Base-by-base conservation (phyloP, 2,888 invertebrate genomes). In the Drosophila flavopinicola region DNA sequence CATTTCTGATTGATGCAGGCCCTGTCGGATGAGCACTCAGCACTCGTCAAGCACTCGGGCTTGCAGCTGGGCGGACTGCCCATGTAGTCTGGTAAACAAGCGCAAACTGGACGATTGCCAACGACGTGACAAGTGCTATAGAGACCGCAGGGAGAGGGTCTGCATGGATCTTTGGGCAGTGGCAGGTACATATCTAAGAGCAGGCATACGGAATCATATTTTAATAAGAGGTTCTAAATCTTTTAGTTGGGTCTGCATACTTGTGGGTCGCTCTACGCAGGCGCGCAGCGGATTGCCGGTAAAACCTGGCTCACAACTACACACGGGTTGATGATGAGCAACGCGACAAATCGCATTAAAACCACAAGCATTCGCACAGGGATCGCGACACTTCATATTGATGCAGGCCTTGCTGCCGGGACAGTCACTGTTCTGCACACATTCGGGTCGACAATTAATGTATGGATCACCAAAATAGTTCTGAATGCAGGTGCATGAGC, bases 391-490 rank as follows among this genome's bases (percentile, higher is more conserved):
- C 92, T 96, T 96, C 91, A 95, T 95, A 88, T 95, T 95, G 47
- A 95, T 92, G 88, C 97, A 97, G 23, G 96, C 94, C 91, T 93
- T 94, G 74, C 94, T 93, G 85, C 93, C 93, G 5, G 94, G 92
- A 91, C 97, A 97, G 85, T 97, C 97, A 6, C 95, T 94, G 90
- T 97, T 97, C 77, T 95, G 93, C n/a, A 96, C 94, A 90, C 97
- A 97, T 92, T 97, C 96, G 23, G 97, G 97, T 88, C 96, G 93
- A 90, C 97, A 97, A 87, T 95, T 95, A 37, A 95, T 92, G 85
- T 97, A 96, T 1, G 97, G 97, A 92, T 97, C 96, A 48, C 97
- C 97, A 84, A 94, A 95, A 90, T 96, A 97, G 85, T 96, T 96
- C 58, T 94, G 93, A 69, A 96, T 92, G 91, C 97, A 97, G 67